Base-by-base conservation (phyloP, 2,113 vertebrate species). In the Ranitomeya variabilis region DNA sequence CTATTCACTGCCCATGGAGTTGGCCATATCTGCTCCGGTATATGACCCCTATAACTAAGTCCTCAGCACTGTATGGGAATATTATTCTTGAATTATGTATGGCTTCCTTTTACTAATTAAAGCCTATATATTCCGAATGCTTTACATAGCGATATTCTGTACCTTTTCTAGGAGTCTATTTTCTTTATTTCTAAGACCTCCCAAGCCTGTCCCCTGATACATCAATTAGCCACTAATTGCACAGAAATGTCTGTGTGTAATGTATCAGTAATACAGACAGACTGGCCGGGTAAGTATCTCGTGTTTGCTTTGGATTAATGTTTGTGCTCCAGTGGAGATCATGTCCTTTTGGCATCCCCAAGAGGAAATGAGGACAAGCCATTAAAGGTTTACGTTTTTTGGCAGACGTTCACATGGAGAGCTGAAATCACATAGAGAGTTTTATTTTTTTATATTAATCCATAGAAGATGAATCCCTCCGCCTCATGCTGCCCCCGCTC, bases 301-400 rank as follows among this genome's bases (percentile, higher is more conserved):
- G 4, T 74, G 67, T 74, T 71, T 85, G 67, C 60, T 52, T 45
- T 52, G 81, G 81, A 83, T 83, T 83, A 67, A 83, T 54, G 67
- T 85, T 71, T 57, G 45, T 57, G 83, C 67, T 85, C 54, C 19
- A 60, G 66, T 37, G 54, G 51, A 85, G 66, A 73, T 57, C 67
- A 37, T 73, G 67, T 74, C 83, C 83, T 73, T 71, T 85, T 85
- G 83, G 66, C 67, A 59, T 73, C 55, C 79, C 57, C 83, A 85
- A 23, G 83, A 85, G 66, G 66, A 73, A 85, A 74, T 85, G 54
- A 85, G 67, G 83, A 73, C 83, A 74, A 57, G 66, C 67, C 60
- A 85, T 74, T 85, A 83, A 83, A 83, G 52, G 16, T 55, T 85
- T 85, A 57, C 67, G 52, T 85, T 73, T 85, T 85, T 73, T 85